Evolutionary conservation across 2,797 vertebrate genomes (phyloP).

Genomic region (Diglossa cyanea): DNA sequence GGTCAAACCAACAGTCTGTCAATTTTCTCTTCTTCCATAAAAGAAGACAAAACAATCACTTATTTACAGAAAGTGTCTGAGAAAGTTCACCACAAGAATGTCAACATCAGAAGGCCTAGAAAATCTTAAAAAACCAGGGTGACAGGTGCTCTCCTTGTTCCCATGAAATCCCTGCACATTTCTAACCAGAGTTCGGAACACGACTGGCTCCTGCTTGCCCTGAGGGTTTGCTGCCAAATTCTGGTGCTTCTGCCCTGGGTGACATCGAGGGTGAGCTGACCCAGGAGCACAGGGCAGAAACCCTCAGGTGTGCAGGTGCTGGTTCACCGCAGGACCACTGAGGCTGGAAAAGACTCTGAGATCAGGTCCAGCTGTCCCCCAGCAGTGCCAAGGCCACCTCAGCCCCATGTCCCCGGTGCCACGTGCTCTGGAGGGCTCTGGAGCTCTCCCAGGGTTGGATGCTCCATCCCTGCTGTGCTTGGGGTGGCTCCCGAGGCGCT

Average conservation of each 20-base stretch:
- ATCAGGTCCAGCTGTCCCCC: neutral
- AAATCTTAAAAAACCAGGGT: too few species aligned
- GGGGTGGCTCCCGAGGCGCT: fast-evolving
- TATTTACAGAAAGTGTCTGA: too few species aligned
- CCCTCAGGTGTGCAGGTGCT: fast-evolving
- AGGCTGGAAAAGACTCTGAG: neutral
- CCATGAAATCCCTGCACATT: fast-evolving
- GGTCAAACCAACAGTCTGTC: too few species aligned
- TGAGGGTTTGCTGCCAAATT: neutral
- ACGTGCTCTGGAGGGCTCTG: too few species aligned
- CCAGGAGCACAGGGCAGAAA: neutral
- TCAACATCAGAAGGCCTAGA: too few species aligned
- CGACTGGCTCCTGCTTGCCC: neutral
- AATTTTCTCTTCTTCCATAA: too few species aligned
- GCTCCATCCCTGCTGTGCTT: neutral
- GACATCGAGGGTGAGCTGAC: fast-evolving
- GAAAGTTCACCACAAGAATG: too few species aligned
- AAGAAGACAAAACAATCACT: too few species aligned
- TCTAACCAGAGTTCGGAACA: neutral
- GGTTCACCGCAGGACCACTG: neutral
- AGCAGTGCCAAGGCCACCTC: neutral
- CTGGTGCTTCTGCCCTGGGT: neutral
- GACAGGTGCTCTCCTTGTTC: neutral
- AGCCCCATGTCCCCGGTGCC: neutral
- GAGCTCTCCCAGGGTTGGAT: neutral